phyloP scores from a whole-genome alignment of 2,888 invertebrate species.

The Pharmacophagus antenor region DNA sequence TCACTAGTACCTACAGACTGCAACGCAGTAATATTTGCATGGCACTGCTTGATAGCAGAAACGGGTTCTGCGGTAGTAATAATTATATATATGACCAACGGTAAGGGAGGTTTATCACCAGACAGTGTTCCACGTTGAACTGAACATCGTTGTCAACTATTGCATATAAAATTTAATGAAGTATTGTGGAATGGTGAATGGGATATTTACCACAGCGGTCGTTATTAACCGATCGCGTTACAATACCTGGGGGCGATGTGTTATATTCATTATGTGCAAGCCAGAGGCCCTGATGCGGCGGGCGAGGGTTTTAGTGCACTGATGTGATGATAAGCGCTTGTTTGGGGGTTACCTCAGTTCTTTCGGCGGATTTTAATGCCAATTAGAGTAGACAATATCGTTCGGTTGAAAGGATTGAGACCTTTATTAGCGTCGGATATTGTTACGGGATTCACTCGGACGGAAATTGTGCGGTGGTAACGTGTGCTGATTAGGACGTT shows the following conservation, averaged over 20 bases:
- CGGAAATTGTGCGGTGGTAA: conserved; percentile 49
- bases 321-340: conserved; percentile 73
- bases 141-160: neutral
- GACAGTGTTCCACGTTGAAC: too few relatives aligned
- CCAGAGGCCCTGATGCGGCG: conserved; percentile 39
- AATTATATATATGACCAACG: too few relatives aligned
- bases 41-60: too few relatives aligned
- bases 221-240: conserved; percentile 36
- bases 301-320: conserved; percentile 48
- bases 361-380: conserved; percentile 70
- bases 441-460: conserved; percentile 65
- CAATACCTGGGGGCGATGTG: conserved; percentile 66
- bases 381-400: conserved; percentile 77
- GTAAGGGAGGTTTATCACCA: too few relatives aligned
- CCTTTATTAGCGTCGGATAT: conserved; percentile 76
- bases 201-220: conserved; percentile 5
- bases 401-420: conserved; percentile 66
- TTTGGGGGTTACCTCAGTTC: conserved; percentile 73
- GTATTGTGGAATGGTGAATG: neutral
- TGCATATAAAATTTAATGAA: neutral
- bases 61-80: too few relatives aligned
- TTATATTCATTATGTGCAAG: conserved; percentile 63
- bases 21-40: too few relatives aligned
- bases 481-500: conserved; percentile 38
- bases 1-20: too few relatives aligned